These are phyloP conservation scores for Physella acuta DNA, from an alignment of 1,140 invertebrate species.

Conservation along the genomic window DNA sequence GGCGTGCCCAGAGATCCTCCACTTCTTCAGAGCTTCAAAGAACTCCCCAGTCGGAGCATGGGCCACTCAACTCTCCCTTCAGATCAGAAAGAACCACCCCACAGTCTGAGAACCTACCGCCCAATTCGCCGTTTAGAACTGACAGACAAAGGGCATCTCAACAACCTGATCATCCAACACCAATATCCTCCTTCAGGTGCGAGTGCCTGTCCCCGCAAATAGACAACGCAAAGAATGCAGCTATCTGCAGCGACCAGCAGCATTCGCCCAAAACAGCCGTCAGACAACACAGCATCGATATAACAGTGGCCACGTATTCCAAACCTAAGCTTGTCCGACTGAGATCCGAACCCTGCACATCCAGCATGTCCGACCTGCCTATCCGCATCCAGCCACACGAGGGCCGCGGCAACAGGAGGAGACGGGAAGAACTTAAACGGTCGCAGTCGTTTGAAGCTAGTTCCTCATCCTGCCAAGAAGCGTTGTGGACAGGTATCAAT, in stretches of 20 bases:
- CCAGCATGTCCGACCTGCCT: background rate
- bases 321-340: conserved; percentile 22
- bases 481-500: conserved; percentile 23
- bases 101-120: conserved; percentile 10
- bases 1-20: conserved; percentile 9
- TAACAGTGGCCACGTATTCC: conserved; percentile 6
- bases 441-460: conserved; percentile 23
- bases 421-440: conserved; percentile 18
- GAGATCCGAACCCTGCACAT: conserved; percentile 19
- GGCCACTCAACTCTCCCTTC: background rate
- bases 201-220: conserved; percentile 8
- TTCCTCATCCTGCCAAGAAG: conserved; percentile 17
- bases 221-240: conserved; percentile 15
- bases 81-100: conserved; percentile 12
- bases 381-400: background rate
- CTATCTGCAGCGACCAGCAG: conserved; percentile 9
- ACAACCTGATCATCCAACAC: background rate
- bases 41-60: conserved; percentile 14
- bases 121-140: conserved; percentile 5
- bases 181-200: background rate
- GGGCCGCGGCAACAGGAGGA: background rate
- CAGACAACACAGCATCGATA: conserved; percentile 7
- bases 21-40: conserved; percentile 7
- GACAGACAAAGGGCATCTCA: background rate
- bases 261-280: background rate